These are phyloP conservation scores for Gadopsis marmoratus DNA, from an alignment of 2,797 vertebrate species.

Conservation along the genomic window DNA sequence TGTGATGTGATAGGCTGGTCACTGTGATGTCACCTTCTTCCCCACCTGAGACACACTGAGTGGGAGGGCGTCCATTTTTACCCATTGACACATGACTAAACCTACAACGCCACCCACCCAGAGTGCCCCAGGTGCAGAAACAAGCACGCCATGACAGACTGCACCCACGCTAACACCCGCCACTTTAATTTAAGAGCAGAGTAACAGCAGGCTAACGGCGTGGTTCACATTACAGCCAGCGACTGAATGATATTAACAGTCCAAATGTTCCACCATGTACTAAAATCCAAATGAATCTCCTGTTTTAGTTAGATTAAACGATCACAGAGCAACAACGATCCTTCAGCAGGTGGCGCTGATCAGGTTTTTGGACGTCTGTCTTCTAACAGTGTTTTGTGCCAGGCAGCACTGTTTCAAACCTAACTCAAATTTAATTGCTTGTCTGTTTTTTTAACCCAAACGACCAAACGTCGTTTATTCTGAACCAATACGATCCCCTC, in stretches of 20 bases:
- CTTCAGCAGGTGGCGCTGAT: not conserved
- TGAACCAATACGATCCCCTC: too few relatives aligned
- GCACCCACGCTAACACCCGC: conserved; percentile 66
- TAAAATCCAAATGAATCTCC: not conserved
- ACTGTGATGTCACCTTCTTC: conserved; percentile 61
- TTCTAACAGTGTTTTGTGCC: too few relatives aligned
- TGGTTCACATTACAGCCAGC: not conserved
- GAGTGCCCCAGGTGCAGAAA: conserved; percentile 43
- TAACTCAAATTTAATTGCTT: too few relatives aligned
- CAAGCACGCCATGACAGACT: conserved; percentile 38
- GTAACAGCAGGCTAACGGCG: conserved; percentile 32
- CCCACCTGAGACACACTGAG: conserved; percentile 43
- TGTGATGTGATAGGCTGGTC: conserved; percentile 73
- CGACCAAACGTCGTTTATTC: too few relatives aligned
- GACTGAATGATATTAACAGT: not conserved
- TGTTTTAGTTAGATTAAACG: not conserved
- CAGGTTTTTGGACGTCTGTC: not conserved
- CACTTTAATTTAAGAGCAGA: conserved; percentile 23
- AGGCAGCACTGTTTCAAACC: too few relatives aligned
- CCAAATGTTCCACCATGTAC: not conserved
- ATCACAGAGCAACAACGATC: not conserved
- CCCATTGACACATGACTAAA: not conserved
- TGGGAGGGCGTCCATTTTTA: conserved; percentile 15
- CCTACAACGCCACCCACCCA: conserved; percentile 40
- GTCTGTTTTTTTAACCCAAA: too few relatives aligned